Evolutionary conservation across 2,888 invertebrate genomes (phyloP), one percentile per base, ranked within the genome.

Genomic region (Cetonia aurata): DNA sequence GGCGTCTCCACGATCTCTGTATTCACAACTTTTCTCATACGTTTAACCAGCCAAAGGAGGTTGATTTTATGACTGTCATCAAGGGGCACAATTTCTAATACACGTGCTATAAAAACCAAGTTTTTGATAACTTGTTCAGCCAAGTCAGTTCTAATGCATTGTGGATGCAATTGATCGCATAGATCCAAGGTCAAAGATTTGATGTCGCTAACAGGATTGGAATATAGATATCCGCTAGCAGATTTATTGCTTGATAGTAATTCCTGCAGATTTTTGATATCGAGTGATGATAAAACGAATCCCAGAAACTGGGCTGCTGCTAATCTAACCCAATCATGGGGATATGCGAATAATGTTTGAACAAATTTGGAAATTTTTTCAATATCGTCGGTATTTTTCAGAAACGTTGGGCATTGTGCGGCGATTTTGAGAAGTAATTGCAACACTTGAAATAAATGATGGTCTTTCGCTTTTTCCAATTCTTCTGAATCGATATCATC

Each of bases 321-420:
- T 55, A 95, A 85, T 67, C 96, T 89, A 0, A 97, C 94, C 96
- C 96, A 96, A 41, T 91, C 88, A 81, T 97, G 96, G 12, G 94
- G 93, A 82, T 97, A 92, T 0, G 88, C 90, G 13, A 97, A 82
- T 52, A 95, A 87, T 15, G 86, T 87, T 83, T 94, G 93, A 77
- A 91, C 89, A 79, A 90, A 88, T 80, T 90, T 90, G 65, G 88
- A 87, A 77, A 92, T 83, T 71, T 88, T 88, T 72, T 92, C 89
- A 2, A 88, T 84, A 59, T 87, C 85, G 33, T 83, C 82, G 0
- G 84, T 82, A 73, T 86, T 86, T 12, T 87, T 87, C 69, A 94
- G 80, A 77, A 89, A 87, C 0, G 83, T 80, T 0, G 90, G 86
- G 81, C 92, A 93, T 72, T 89, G 86, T 13, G 88, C 84, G 0